phyloP scores from a whole-genome alignment of 2,888 invertebrate genomes.

The Aethes cnicana region DNA sequence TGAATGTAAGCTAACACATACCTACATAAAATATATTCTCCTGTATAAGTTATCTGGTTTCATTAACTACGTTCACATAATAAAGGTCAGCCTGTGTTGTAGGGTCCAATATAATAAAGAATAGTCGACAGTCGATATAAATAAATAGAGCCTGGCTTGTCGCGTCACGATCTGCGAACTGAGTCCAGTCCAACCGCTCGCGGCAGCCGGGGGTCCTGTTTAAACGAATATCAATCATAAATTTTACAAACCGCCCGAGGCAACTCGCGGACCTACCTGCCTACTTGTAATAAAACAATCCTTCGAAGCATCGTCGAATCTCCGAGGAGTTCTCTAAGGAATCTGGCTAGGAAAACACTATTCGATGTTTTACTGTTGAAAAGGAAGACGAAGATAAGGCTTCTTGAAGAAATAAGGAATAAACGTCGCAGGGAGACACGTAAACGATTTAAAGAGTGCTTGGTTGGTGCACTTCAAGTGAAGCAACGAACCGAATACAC shows the following conservation, averaged over 20 bases:
- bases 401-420: conserved; percentile 41
- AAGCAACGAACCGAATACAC: conserved; percentile 62
- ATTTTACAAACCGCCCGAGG: conserved; percentile 40
- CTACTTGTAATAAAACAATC: conserved; percentile 33
- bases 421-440: conserved; percentile 54
- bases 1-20: too few species aligned
- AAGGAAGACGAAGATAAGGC: conserved; percentile 39
- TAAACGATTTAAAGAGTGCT: conserved; percentile 67
- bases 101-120: conserved; percentile 11
- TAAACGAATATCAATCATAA: conserved; percentile 46
- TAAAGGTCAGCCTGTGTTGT: conserved; percentile 5
- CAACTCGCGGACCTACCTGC: conserved; percentile 32
- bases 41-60: conserved; percentile 4
- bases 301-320: conserved; percentile 27
- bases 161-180: conserved; percentile 48
- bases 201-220: conserved; percentile 32
- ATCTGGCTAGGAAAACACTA: conserved; percentile 31
- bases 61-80: background rate
- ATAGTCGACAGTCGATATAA: too few species aligned
- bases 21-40: too few species aligned
- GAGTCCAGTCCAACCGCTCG: conserved; percentile 42
- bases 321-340: conserved; percentile 1
- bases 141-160: conserved; percentile 37
- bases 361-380: conserved; percentile 40
- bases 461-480: conserved; percentile 56